Evolutionary conservation across 2,113 vertebrate species (phyloP).

Genomic region (Columba janthina): DNA sequence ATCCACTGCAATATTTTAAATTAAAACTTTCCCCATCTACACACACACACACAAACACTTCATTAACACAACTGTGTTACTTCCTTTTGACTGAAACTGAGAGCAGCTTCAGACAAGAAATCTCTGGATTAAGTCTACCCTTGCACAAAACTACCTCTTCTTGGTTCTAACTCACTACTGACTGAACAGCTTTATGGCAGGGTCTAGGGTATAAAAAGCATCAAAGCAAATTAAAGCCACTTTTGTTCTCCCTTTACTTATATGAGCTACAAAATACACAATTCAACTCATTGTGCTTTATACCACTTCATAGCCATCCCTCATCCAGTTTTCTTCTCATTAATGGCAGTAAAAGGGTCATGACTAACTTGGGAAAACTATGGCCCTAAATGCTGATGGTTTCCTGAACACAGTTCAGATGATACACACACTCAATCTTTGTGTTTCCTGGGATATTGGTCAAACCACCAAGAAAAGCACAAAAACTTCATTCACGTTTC

Average conservation of each 20-base stretch:
- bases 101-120: background rate
- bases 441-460: constrained; percentile 6
- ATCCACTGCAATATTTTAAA: background rate
- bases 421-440: constrained; percentile 31
- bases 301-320: background rate
- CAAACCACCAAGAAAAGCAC: background rate
- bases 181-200: background rate
- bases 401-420: constrained; percentile 24
- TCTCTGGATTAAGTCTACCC: background rate
- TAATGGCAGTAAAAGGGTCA: background rate
- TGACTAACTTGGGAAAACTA: background rate
- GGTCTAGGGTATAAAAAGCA: background rate
- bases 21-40: background rate
- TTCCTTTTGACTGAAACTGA: background rate
- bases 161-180: background rate
- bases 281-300: constrained; percentile 35
- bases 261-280: background rate
- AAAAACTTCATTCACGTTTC: constrained; percentile 45
- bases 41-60: background rate
- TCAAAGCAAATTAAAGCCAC: constrained; percentile 1
- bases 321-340: background rate
- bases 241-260: background rate
- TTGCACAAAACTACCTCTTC: background rate
- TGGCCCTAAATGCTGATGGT: background rate
- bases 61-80: background rate